Evolutionary conservation across 1,140 invertebrate species (phyloP), one percentile per base, ranked within the genome.

Genomic region (Caenorhabditis latens): DNA sequence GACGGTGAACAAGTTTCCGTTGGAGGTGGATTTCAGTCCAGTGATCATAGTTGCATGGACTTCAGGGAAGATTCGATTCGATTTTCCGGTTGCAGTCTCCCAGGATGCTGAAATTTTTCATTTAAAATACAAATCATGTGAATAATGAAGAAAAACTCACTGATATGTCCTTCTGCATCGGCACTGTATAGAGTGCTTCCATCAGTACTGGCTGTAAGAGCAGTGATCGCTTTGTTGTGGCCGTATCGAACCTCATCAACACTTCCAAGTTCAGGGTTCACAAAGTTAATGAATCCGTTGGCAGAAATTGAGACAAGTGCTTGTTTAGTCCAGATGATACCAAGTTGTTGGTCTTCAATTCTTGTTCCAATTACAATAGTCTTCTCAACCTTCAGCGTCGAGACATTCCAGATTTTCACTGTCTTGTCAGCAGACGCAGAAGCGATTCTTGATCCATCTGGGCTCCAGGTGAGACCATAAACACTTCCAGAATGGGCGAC

Each of bases 371-470:
- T 90, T 21, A 84, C 63, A 58, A 93, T 67, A 16, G 91, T 92
- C 46, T 79, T 94, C 0, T 96, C 96, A 19, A 92, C 83, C 8
- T 84, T 65, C 21, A 86, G 67, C 13, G 75, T 65, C 91, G 96
- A 96, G 0, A 98, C 95, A 92, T 99, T 96, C 97, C 97, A 99
- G 2, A 99, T 94, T 91, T 96, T 96, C 90, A 97, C 97, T 0
- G 97, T 98, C 94, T 99, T 99, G 94, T 99, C 98, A 1, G 97
- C 98, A 75, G 97, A 99, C n/a, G 96, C 96, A 46, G 97, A 97
- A 65, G 99, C 93, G 75, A 99, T 93, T 91, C 97, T 95, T 84
- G 95, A 96, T 57, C 96, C 95, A 93, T 98, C 96, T 11, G 96
- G 95, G 90, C 96, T 97, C 96, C 97, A 99, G 24, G 87, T 53